A percentile compares a stretch with the other conserved stretches of the same genome.
phyloP scores from a whole-genome alignment of 2,113 vertebrate genomes.

The human region GRCh38 chr12:50145001-50145500 shows the following conservation, averaged over 20 bases:
- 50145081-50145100: too few relatives aligned
- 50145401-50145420: slow-evolving; percentile 21
- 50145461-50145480: slow-evolving; percentile 15
- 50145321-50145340: not conserved
- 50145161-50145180: not conserved
- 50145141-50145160: too few relatives aligned
- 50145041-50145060: too few relatives aligned
- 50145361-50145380: not conserved
- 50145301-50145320: slow-evolving; percentile 36
- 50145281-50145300: slow-evolving; percentile 39
- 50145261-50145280: slow-evolving; percentile 45
- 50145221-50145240: slow-evolving; percentile 28
- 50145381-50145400: slow-evolving; percentile 37
- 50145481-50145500: slow-evolving; percentile 26
- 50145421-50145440: not conserved
- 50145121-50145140: too few relatives aligned
- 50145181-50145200: not conserved
- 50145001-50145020: too few relatives aligned
- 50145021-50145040: too few relatives aligned
- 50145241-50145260: slow-evolving; percentile 1
- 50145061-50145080: too few relatives aligned
- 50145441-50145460: not conserved
- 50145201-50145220: not conserved
- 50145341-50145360: slow-evolving; percentile 12
- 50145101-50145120: too few relatives aligned